Evolutionary conservation across 2,113 vertebrate genomes (phyloP).

Genomic region (Piprites chloris): DNA sequence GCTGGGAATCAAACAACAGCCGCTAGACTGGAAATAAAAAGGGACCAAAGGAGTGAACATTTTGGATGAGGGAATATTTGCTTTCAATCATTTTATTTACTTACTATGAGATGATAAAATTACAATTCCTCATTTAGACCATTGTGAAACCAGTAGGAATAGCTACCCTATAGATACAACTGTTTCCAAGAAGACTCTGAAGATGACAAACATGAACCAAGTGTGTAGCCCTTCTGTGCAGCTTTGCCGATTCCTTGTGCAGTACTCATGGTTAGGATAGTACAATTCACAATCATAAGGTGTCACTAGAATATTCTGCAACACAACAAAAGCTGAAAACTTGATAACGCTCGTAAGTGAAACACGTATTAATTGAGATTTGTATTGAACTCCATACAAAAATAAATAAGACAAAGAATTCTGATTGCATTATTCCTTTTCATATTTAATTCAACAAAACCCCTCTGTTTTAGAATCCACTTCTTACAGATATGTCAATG

Average conservation of each 20-base stretch:
- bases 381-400: constrained; percentile 27
- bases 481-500: constrained; percentile 53
- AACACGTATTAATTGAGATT: not conserved
- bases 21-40: not conserved
- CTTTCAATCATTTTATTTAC: not conserved
- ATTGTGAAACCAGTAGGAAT: not conserved
- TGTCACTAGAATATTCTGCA: not conserved
- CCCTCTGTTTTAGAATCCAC: constrained; percentile 9
- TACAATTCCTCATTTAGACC: not conserved
- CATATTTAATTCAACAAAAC: constrained; percentile 67
- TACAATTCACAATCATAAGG: accelerated
- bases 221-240: not conserved
- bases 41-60: not conserved
- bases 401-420: constrained; percentile 33
- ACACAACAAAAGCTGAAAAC: not conserved
- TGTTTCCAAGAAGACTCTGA: not conserved
- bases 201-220: not conserved
- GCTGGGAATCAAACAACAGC: not conserved
- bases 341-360: not conserved
- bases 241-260: not conserved
- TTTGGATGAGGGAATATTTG: not conserved
- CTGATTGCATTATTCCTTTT: constrained; percentile 53
- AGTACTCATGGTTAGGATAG: not conserved
- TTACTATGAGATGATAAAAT: not conserved
- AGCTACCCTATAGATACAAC: not conserved